Conservation (phyloP, 2,113 vertebrate genomes). For the Scalopus aquaticus region DNA sequence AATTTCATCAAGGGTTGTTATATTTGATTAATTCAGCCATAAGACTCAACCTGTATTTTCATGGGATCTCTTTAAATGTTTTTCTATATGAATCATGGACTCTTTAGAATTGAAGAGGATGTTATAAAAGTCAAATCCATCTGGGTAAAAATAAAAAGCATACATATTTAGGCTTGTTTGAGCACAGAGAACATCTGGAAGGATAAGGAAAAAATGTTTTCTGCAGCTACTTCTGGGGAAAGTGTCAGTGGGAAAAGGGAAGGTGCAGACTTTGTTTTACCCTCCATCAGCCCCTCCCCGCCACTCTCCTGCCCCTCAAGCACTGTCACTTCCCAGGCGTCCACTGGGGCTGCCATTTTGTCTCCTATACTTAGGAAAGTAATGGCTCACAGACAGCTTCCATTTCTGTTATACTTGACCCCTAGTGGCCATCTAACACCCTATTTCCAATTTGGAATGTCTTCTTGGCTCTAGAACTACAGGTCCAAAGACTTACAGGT, state of each 20-base stretch:
- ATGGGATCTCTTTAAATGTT: slow-evolving; percentile 24
- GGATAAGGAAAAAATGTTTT: neutral
- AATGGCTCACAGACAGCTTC: neutral
- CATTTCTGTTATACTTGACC: neutral
- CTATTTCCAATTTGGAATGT: neutral
- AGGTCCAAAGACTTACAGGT: neutral
- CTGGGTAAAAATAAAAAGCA: slow-evolving; percentile 28
- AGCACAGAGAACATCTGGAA: slow-evolving; percentile 19
- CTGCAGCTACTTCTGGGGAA: neutral
- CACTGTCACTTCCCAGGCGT: neutral
- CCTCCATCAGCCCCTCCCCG: neutral
- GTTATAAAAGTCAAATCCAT: slow-evolving; percentile 35
- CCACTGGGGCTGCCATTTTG: fast-evolving
- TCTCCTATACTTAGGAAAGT: neutral
- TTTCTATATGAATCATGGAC: slow-evolving; percentile 5
- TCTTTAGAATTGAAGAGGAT: neutral
- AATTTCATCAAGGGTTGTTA: neutral
- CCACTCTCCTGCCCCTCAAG: neutral
- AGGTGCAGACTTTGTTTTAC: neutral
- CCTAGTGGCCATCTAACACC: neutral
- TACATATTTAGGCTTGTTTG: slow-evolving; percentile 36
- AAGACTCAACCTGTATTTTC: slow-evolving; percentile 36
- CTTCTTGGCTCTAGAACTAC: neutral
- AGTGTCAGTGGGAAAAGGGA: no score
- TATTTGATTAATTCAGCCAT: neutral